Evolutionary conservation across 2,113 vertebrate genomes (phyloP), one percentile per base, ranked within the genome.

Genomic region (Rhinoptilus africanus): DNA sequence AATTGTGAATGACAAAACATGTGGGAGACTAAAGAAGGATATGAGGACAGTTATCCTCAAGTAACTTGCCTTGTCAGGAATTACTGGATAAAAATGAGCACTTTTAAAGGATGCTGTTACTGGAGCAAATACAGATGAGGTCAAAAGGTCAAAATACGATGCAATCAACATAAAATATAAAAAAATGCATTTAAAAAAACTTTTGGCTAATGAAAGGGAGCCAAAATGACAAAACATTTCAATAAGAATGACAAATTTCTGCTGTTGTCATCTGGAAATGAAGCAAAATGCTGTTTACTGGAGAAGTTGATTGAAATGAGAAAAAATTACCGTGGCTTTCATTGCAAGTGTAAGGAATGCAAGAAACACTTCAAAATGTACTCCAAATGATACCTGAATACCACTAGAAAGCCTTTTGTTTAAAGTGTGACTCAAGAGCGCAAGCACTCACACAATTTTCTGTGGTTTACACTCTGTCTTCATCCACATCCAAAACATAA

Each of bases 401-500:
- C 54, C 75, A 60, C 59, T 71, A 54, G 86, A 92, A 88, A 87
- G 79, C 14, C 28, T 78, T 91, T 76, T 90, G 48, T 84, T 90
- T 66, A 64, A 93, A 85, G 73, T 12, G 68, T 72, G 74, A 83
- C 53, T 94, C 48, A 83, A 77, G 71, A 75, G 51, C 24, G 2
- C 62, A 77, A 91, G 81, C 67, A 60, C n/a, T 72, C 22, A 43
- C 63, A 63, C 30, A 60, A 14, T 83, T 90, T 94, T 84, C 57
- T 77, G 41, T 30, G 34, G 17, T 73, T 90, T 39, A 79, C 20
- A 7, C 88, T 95, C 79, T 69, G 60, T 47, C 88, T 96, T 77
- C 87, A 53, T 37, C 76, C 53, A 50, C 47, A 91, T 96, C 95
- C 93, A 83, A 95, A 89, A 67, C 80, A 75, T 45, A 85, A 71